Evolutionary conservation across 2,113 vertebrate species (phyloP), one percentile per base, ranked within the genome.

Genomic region (Grantiella picta): DNA sequence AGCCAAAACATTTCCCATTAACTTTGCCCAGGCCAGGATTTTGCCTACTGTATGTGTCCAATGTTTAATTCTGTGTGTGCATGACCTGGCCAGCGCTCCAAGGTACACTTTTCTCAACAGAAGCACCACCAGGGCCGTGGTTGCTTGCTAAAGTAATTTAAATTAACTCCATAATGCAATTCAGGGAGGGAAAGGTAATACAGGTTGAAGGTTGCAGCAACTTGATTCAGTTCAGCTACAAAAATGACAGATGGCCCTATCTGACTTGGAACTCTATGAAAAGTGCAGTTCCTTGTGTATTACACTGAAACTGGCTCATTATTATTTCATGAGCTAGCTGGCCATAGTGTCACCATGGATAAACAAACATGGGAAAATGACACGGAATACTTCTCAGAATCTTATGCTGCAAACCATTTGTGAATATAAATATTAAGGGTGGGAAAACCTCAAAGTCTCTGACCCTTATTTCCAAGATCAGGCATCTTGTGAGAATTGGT

Each of bases 361-460:
- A 95, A 97, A 95, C 71, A 97, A 95, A 97, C 90, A 96, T 16
- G 60, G 78, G 87, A 49, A 90, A 89, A 93, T 87, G 59, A 81
- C 40, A 92, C 85, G 38, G 63, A 86, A 56, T 70, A 7, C 68
- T 72, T 91, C 85, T 92, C 80, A 59, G 79, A 81, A 77, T 89
- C 78, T 63, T 76, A 25, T 8, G 42, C 72, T 79, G 77, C 16
- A 22, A 94, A 91, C 70, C 73, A 82, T 78, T 92, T 76, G 54
- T 71, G 50, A 96, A 85, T 63, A 60, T 93, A 96, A 96, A 95
- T 96, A 93, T n/a, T 31, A 87, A 83, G 94, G 82, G 80, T 97
- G 94, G 92, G 94, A 97, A 97, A 97, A 91, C 38, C 85, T 87
- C 60, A 8, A 31, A 95, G 90, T 71, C 68, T 83, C 91, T 97